phyloP scores from a whole-genome alignment of 2,888 invertebrate species.

The Drosophila hawaiiensis region DNA sequence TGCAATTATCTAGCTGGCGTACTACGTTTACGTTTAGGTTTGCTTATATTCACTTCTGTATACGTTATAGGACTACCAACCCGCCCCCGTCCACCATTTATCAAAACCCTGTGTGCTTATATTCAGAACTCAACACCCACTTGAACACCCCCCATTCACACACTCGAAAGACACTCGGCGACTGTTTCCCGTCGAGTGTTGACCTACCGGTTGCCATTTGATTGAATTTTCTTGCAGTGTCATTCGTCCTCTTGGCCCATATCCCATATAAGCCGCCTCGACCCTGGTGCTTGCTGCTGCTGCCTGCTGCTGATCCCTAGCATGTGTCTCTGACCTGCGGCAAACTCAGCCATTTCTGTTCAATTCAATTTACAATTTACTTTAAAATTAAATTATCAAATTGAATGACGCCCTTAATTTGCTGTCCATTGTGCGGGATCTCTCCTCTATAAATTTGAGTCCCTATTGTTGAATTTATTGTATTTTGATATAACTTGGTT shows the following conservation, averaged over 20 bases:
- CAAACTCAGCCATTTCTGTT: slow-evolving; percentile 31
- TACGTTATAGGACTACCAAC: background rate
- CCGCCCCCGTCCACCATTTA: background rate
- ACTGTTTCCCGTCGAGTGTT: slow-evolving; percentile 39
- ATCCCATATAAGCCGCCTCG: slow-evolving; percentile 17
- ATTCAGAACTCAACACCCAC: slow-evolving; percentile 6
- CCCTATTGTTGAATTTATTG: slow-evolving; percentile 29
- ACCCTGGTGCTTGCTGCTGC: background rate
- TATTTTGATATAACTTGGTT: slow-evolving; percentile 1
- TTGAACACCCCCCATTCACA: background rate
- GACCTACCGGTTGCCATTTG: slow-evolving; percentile 55
- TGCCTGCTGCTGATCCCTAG: background rate
- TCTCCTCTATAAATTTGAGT: slow-evolving; percentile 1
- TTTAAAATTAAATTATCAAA: slow-evolving; percentile 66
- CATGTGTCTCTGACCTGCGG: slow-evolving; percentile 20
- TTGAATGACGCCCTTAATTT: slow-evolving; percentile 73
- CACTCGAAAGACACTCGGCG: slow-evolving; percentile 21
- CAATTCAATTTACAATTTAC: slow-evolving; percentile 70
- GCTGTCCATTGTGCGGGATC: slow-evolving; percentile 45
- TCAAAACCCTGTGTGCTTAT: background rate
- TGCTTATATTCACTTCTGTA: slow-evolving; percentile 31
- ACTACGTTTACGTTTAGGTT: background rate
- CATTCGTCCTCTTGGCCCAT: background rate
- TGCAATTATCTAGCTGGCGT: slow-evolving; percentile 55
- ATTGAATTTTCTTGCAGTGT: slow-evolving; percentile 57